Evolutionary conservation across 1,140 invertebrate genomes (phyloP), one percentile per base, ranked within the genome.

Genomic region (Sycophila sp.): DNA sequence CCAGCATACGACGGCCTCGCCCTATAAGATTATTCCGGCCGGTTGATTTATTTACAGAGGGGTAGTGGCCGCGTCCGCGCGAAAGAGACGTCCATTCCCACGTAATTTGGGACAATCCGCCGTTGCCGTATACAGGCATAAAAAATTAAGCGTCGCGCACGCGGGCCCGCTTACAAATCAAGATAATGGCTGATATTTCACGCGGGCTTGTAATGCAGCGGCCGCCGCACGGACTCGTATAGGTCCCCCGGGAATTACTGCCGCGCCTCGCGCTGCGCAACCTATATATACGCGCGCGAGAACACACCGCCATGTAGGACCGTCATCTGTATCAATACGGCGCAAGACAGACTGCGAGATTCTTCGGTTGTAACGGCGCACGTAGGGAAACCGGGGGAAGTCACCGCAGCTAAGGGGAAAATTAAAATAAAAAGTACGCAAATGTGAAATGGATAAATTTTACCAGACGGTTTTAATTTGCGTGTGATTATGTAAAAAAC

Each of bases 121-220:
- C n/a, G n/a, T n/a, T n/a, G n/a, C n/a, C n/a, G n/a, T n/a, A n/a
- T n/a, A n/a, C 1, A 11, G 2, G 30, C 60, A 49, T 63, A 26
- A 63, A 63, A 63, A 63, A 63, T 63, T 47, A 68, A 56, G 51
- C 51, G 5, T 2, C 11, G 0, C 15, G 55, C 2, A 24, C 4
- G 38, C 11, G 38, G 32, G 30, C 4, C n/a, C 10, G 26, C 22
- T 24, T 42, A 73, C 72, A 76, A 76, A 76, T 76, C 74, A 76
- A 69, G 72, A 73, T 76, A 76, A 76, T 76, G 63, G 72, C 62
- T 58, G 66, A 76, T 73, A 76, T 76, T 73, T 76, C 72, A 73
- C 66, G 55, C n/a, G n/a, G n/a, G 70, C 24, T 75, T n/a, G n/a
- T n/a, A 75, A 72, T 72, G 70, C 62, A 67, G 53, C 30, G 64